Evolutionary conservation across 2,888 invertebrate species (phyloP).

Genomic region (Drosophila picticornis): DNA sequence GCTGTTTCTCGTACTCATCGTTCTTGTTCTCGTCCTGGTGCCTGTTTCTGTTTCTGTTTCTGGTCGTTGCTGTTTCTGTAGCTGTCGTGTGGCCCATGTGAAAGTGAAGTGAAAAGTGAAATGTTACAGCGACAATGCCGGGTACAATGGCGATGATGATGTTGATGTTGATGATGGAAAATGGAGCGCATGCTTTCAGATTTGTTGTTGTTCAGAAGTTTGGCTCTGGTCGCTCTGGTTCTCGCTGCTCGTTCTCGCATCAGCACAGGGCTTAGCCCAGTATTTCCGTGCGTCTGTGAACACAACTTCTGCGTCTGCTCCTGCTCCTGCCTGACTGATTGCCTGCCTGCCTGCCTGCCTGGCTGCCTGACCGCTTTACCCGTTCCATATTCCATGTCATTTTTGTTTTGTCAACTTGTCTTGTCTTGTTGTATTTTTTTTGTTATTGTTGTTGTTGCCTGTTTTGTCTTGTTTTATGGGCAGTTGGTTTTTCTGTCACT

Average conservation of each 20-base stretch:
- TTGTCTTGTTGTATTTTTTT: conserved; percentile 23
- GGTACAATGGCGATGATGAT: conserved; percentile 41
- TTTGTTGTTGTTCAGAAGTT: conserved; percentile 50
- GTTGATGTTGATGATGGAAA: conserved; percentile 38
- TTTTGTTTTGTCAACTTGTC: conserved; percentile 54
- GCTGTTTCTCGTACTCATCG: conserved; percentile 44
- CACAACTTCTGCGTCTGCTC: conserved; percentile 1
- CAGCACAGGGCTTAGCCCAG: conserved; percentile 53
- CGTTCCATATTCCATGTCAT: conserved; percentile 32
- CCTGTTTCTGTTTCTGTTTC: conserved; percentile 25
- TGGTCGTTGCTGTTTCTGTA: conserved; percentile 34
- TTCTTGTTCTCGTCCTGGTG: conserved; percentile 54
- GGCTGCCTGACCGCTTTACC: conserved; percentile 19
- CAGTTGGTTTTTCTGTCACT: conserved; percentile 47
- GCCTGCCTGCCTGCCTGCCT: conserved; percentile 29
- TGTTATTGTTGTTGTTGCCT: conserved; percentile 20
- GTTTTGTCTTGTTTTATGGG: conserved; percentile 58
- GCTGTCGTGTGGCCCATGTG: conserved; percentile 63
- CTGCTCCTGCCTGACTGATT: conserved; percentile 19
- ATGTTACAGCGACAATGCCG: conserved; percentile 76
- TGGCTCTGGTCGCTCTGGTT: conserved; percentile 8
- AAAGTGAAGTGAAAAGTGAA: conserved; percentile 84
- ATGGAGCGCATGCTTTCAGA: conserved; percentile 59
- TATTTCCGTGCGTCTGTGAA: conserved; percentile 58
- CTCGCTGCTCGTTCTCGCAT: conserved; percentile 23